phyloP scores from a whole-genome alignment of 2,113 vertebrate genomes.

The Colinus virginianus region DNA sequence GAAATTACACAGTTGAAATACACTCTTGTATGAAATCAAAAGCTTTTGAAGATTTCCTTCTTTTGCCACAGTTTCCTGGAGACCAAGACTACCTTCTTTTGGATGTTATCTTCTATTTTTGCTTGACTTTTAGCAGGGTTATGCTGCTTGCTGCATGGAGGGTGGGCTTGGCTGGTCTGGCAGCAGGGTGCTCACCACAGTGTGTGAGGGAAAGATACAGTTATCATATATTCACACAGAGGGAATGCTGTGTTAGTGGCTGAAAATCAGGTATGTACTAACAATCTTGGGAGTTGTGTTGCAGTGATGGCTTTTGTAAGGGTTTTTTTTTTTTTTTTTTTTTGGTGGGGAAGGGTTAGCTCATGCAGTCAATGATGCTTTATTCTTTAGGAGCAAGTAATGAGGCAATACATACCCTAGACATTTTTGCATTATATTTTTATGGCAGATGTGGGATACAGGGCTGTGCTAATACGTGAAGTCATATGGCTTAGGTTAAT shows the following conservation, averaged over 20 bases:
- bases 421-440: neutral
- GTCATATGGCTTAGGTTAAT: neutral
- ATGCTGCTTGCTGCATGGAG: neutral
- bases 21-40: neutral
- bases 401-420: neutral
- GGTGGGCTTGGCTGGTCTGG: neutral
- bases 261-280: neutral
- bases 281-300: neutral
- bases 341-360: neutral
- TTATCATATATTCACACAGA: rapidly evolving
- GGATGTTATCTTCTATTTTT: neutral
- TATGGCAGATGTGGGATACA: neutral
- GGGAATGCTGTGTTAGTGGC: neutral
- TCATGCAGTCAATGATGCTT: neutral
- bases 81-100: neutral
- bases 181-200: neutral
- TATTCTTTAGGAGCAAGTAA: neutral
- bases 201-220: rapidly evolving
- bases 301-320: rapidly evolving
- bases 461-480: neutral
- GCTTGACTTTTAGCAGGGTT: neutral
- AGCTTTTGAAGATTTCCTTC: neutral
- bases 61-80: neutral
- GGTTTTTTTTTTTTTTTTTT: neutral
- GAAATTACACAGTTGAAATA: neutral